A percentile compares a stretch with the other conserved stretches of the same genome.
phyloP scores from a whole-genome alignment of 2,888 invertebrate species.

The Horisme vitalbata region DNA sequence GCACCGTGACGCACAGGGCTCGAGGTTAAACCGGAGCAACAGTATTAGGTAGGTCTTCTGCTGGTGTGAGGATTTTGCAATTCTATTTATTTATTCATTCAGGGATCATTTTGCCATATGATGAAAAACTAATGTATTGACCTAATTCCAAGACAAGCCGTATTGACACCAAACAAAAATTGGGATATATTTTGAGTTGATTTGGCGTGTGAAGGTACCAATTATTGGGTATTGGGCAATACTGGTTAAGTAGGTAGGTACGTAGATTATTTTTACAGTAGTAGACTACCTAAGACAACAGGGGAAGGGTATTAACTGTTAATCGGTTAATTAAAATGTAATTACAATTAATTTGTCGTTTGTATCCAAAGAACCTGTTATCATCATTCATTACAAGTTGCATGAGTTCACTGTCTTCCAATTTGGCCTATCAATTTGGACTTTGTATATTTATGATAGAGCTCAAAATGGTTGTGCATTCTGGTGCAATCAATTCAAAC shows the following conservation, averaged over 20 bases:
- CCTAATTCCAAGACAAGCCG: no score
- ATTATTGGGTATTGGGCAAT: no score
- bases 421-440: constrained; percentile 16
- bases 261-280: no score
- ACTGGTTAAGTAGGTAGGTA: no score
- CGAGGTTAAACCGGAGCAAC: constrained; percentile 93
- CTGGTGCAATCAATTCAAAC: constrained; percentile 24
- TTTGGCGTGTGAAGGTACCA: no score
- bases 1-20: constrained; percentile 83
- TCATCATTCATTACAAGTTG: constrained; percentile 14
- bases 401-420: constrained; percentile 10
- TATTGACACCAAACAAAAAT: no score
- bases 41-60: constrained; percentile 90
- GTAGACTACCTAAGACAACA: no score
- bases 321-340: not conserved
- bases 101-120: no score
- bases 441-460: constrained; percentile 22
- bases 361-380: constrained; percentile 11
- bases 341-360: constrained; percentile 8
- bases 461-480: constrained; percentile 17
- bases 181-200: no score
- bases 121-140: no score
- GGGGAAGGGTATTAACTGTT: no score
- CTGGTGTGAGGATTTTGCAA: not conserved
- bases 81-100: no score